These are phyloP conservation scores for Corticium candelabrum DNA, from an alignment of 37 sponge, comb jelly and placozoan genomes.

Conservation along the genomic window DNA sequence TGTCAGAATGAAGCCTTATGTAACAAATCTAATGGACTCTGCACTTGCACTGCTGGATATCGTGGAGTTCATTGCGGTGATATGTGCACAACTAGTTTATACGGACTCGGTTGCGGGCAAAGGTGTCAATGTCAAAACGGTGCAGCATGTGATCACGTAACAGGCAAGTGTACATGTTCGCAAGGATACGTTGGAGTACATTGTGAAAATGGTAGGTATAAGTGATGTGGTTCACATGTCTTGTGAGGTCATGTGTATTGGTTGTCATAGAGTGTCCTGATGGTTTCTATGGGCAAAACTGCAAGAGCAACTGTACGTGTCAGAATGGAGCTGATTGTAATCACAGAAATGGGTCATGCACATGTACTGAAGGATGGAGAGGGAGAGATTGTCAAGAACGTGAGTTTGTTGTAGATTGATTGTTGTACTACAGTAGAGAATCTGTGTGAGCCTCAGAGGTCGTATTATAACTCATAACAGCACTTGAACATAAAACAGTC, in stretches of 20 bases:
- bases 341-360: neutral
- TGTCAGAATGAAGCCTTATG: neutral
- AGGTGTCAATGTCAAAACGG: conserved; percentile 8
- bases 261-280: neutral
- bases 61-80: neutral
- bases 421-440: too few species aligned
- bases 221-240: too few species aligned
- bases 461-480: too few species aligned
- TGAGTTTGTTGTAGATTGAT: too few species aligned
- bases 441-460: too few species aligned
- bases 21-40: neutral
- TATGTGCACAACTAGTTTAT: neutral
- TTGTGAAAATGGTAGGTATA: neutral
- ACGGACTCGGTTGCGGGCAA: neutral
- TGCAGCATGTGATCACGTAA: neutral
- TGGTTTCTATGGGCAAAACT: neutral
- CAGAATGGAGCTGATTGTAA: neutral
- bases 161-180: neutral
- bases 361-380: neutral
- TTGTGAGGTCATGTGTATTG: too few species aligned
- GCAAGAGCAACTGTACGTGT: neutral
- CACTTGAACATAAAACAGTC: too few species aligned
- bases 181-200: neutral
- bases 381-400: too few species aligned
- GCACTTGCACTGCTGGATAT: neutral